phyloP scores from a whole-genome alignment of 2,888 invertebrate genomes.

The Villa cingulata region DNA sequence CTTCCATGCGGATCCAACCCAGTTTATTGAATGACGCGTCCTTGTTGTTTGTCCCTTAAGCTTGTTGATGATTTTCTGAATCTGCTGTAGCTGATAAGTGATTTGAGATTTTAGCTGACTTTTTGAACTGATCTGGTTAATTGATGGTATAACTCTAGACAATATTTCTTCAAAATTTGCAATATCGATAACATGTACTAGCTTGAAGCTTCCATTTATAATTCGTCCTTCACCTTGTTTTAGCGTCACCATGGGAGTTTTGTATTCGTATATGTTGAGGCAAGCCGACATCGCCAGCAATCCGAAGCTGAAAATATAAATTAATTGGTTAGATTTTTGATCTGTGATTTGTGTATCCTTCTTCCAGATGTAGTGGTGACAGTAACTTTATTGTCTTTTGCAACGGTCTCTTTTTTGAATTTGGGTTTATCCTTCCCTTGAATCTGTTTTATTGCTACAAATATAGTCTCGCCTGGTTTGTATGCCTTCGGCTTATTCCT shows the following conservation, averaged over 20 bases:
- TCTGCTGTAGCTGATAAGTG: neutral
- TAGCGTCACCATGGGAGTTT: neutral
- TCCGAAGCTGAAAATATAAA: too few species aligned
- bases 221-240: neutral
- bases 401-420: slow-evolving; percentile 10
- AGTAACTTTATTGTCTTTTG: too few species aligned
- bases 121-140: too few species aligned
- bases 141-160: neutral
- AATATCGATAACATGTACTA: neutral
- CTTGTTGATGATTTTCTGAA: too few species aligned
- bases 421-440: neutral
- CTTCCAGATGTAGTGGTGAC: too few species aligned
- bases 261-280: neutral
- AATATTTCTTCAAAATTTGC: neutral
- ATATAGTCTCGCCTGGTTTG: too few species aligned
- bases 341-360: slow-evolving; percentile 11
- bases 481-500: too few species aligned
- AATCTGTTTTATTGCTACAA: neutral
- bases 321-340: too few species aligned
- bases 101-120: neutral
- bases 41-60: too few species aligned
- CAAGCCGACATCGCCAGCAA: neutral
- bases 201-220: neutral
- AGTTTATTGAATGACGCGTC: too few species aligned
- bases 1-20: too few species aligned